Evolutionary conservation across 2,797 vertebrate genomes (phyloP), one percentile per base, ranked within the genome.

Genomic region (Acropternis orthonyx): DNA sequence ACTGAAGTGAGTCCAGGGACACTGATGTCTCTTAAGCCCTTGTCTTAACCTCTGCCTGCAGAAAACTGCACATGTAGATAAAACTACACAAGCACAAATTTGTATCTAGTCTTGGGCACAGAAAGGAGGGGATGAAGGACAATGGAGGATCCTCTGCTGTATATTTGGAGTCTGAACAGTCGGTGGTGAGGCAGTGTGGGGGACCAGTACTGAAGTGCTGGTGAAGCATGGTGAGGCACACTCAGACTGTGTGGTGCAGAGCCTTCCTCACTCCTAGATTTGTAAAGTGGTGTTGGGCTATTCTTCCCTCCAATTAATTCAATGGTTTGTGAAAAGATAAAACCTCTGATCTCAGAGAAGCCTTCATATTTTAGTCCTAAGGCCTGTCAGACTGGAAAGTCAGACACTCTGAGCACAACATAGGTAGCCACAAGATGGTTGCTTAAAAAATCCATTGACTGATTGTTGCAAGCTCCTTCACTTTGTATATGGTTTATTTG

Each of bases 161-260:
- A 0, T 62, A 12, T 78, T 34, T 75, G 27, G n/a, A 69, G 12
- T 8, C 52, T 68, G 73, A 83, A 39, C 0, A 0, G 11, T 34
- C 12, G 27, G 52, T 30, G 46, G 8, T 44, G 37, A 67, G 34
- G 54, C 61, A 37, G 14, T 16, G n/a, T 49, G 49, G 10, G 61
- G 37, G 37, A 49, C 12, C 6, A 46, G 10, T 23, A 51, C n/a
- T 69, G 46, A 75, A 68, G 52, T 76, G 21, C 58, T 61, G 6
- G n/a, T 39, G 37, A 20, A 88, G 28, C 14, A 10, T 0, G 1
- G 18, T 55, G 36, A 59, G 19, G 24, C 28, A 12, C 1, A 3
- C 18, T 51, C 1, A 0, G 9, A 32, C 55, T 78, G 7, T 9
- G 5, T 39, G 23, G 21, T 44, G 12, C 55, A 62, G 46, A 84